A percentile compares a stretch with the other conserved stretches of the same genome.
Evolutionary conservation across 2,888 invertebrate species (phyloP).

Genomic region (Tipula vernalis): DNA sequence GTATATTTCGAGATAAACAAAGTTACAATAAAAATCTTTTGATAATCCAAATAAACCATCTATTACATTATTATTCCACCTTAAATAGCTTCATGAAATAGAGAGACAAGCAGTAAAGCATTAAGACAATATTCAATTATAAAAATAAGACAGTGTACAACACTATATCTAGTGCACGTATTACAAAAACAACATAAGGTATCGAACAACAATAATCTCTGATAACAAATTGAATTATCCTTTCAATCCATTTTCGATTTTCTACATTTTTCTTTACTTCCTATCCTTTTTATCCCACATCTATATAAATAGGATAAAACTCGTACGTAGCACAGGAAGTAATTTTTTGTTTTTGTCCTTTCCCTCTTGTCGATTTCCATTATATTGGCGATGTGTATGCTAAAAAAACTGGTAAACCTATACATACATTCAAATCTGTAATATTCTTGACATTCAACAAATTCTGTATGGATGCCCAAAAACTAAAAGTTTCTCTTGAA

Average conservation of each 20-base stretch:
- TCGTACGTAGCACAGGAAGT: not conserved
- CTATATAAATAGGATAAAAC: not conserved
- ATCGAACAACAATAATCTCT: constrained; percentile 4
- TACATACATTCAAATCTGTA: not conserved
- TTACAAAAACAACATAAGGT: not conserved
- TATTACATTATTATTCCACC: not conserved
- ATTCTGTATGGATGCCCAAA: not conserved
- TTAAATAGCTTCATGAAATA: not conserved
- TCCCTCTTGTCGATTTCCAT: not conserved
- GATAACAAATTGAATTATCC: constrained; percentile 4
- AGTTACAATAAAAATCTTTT: not conserved
- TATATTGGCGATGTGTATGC: not conserved
- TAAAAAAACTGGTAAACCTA: not conserved
- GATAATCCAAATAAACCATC: not conserved
- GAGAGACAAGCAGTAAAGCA: not conserved
- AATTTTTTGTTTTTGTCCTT: not conserved
- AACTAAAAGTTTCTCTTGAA: not conserved
- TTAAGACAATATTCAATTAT: not conserved
- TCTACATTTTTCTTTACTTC: not conserved
- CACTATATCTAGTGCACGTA: not conserved
- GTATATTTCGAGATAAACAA: not conserved
- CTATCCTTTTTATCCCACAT: not conserved
- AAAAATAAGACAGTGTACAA: not conserved
- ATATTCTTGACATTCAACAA: not conserved
- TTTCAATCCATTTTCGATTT: constrained; percentile 4